Evolutionary conservation across 92 coral and sea anemone species (phyloP).

Genomic region (Epizoanthus rinbou): DNA sequence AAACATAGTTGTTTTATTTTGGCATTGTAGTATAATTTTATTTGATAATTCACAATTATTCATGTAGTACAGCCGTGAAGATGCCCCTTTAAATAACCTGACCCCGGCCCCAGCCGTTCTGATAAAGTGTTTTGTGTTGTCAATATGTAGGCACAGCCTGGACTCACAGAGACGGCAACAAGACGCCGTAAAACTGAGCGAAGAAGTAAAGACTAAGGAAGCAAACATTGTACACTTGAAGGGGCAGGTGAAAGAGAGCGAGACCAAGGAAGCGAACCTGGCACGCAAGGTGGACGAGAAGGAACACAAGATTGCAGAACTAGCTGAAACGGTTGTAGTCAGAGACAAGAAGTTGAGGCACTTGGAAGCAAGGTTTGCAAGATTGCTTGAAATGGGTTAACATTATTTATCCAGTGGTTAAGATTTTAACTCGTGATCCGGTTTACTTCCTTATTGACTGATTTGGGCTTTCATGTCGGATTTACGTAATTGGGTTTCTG

Average conservation of each 20-base stretch:
- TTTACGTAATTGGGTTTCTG: too few relatives aligned
- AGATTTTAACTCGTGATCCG: too few relatives aligned
- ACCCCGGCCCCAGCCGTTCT: not conserved
- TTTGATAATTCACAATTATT: too few relatives aligned
- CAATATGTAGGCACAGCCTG: not conserved
- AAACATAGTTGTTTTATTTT: too few relatives aligned
- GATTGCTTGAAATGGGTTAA: too few relatives aligned
- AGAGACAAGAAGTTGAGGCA: slow-evolving; percentile 57
- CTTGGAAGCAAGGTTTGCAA: slow-evolving; percentile 23
- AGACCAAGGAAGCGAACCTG: slow-evolving; percentile 45
- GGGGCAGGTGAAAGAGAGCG: slow-evolving; percentile 59
- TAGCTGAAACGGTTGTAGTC: slow-evolving; percentile 28
- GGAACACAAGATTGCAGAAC: slow-evolving; percentile 50
- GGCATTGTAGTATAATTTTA: too few relatives aligned
- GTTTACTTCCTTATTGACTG: too few relatives aligned
- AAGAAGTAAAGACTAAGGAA: slow-evolving; percentile 47
- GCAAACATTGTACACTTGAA: slow-evolving; percentile 41
- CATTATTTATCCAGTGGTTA: too few relatives aligned
- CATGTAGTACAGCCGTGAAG: not conserved
- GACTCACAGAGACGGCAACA: slow-evolving; percentile 3
- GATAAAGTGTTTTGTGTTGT: not conserved
- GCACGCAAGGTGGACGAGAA: slow-evolving; percentile 48
- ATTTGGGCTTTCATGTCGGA: too few relatives aligned
- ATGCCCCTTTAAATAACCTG: not conserved
- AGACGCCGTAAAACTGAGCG: slow-evolving; percentile 37